Percentiles rank a stretch among this genome's conserved stretches.
Evolutionary conservation across 92 coral and sea anemone genomes (phyloP).

Genomic region (Parazoanthus atlanticus): DNA sequence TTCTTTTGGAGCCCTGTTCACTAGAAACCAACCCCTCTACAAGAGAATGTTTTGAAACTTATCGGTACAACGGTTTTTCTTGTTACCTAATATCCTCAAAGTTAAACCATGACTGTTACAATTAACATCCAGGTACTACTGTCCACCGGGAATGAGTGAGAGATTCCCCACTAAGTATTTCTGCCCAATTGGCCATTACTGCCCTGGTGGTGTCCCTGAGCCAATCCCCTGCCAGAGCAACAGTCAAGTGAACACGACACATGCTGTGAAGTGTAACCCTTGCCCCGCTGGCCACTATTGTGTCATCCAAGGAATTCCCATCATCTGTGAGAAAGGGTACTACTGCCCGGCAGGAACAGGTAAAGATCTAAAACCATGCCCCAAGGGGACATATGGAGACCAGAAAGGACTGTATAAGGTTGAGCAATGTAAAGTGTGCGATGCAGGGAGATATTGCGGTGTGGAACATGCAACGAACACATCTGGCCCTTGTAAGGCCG

Average conservation of each 20-base stretch:
- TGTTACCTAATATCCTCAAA: neutral
- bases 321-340: slow-evolving; percentile 78
- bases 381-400: slow-evolving; percentile 96
- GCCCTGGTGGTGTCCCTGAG: slow-evolving; percentile 92
- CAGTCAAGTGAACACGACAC: slow-evolving; percentile 92
- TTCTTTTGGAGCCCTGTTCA: too few species aligned
- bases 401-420: slow-evolving; percentile 76
- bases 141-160: slow-evolving; percentile 79
- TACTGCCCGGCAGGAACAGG: slow-evolving; percentile 99
- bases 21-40: too few species aligned
- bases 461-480: slow-evolving; percentile 70
- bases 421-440: slow-evolving; percentile 89
- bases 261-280: slow-evolving; percentile 89
- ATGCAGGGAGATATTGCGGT: slow-evolving; percentile 93
- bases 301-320: slow-evolving; percentile 85
- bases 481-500: slow-evolving; percentile 85
- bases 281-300: slow-evolving; percentile 98
- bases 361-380: slow-evolving; percentile 86
- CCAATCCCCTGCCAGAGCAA: slow-evolving; percentile 99
- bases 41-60: too few species aligned
- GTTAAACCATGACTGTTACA: neutral
- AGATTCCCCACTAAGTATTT: slow-evolving; percentile 78
- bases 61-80: neutral
- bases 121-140: slow-evolving; percentile 78
- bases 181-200: slow-evolving; percentile 87